Percentiles rank a stretch among this genome's conserved stretches.
Evolutionary conservation across 2,113 vertebrate genomes (phyloP).

Genomic region (Rhagologus leucostigma): DNA sequence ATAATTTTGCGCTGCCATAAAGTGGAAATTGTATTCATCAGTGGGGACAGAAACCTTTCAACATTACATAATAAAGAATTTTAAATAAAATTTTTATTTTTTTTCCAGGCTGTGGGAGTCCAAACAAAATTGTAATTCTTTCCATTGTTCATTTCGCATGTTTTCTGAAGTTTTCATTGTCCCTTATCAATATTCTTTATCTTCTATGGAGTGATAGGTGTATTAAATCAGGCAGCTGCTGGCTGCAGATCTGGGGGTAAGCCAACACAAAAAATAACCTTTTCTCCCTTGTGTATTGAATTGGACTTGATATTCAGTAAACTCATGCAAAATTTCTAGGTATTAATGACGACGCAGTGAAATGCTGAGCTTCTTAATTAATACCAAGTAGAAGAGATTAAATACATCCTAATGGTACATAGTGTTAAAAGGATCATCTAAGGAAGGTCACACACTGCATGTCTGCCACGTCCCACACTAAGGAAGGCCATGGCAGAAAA

Average conservation of each 20-base stretch:
- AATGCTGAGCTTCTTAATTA: not conserved
- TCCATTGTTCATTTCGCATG: not conserved
- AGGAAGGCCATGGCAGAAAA: not conserved
- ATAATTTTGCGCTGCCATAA: not conserved
- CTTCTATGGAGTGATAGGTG: not conserved
- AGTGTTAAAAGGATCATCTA: not conserved
- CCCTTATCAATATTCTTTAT: not conserved
- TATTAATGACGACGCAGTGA: not conserved
- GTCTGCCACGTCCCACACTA: accelerated
- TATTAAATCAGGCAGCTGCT: not conserved
- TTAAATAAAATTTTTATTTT: too few relatives aligned
- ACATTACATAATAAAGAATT: not conserved
- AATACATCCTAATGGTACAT: not conserved
- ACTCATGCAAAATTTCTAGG: not conserved
- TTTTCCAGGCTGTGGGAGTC: too few relatives aligned
- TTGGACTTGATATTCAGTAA: not conserved
- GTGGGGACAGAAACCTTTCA: not conserved
- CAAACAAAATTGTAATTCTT: not conserved
- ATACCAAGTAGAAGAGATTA: not conserved
- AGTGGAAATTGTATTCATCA: not conserved
- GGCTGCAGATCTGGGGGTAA: not conserved
- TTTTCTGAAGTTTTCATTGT: not conserved
- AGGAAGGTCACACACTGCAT: not conserved
- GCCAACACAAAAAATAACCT: not conserved
- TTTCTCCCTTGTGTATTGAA: not conserved